Evolutionary conservation across 2,888 invertebrate genomes (phyloP), one percentile per base, ranked within the genome.

Genomic region (Eulithis testata): DNA sequence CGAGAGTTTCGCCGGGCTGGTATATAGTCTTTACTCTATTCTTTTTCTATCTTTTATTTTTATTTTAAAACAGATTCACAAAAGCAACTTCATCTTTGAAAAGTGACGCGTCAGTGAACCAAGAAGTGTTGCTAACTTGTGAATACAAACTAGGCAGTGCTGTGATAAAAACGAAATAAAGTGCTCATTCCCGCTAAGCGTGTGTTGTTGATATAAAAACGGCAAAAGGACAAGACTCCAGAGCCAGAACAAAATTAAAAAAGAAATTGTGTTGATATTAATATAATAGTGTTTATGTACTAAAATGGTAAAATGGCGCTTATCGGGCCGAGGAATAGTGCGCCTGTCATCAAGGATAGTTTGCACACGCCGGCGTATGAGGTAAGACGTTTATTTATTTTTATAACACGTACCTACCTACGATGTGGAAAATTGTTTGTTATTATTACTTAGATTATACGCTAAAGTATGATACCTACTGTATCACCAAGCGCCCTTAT

Each of bases 311-410:
- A 84, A 68, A 92, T 91, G 91, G 91, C 92, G 86, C 85, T 93
- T 77, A 94, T 93, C 69, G 92, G 92, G 78, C 94, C 95, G 78
- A 94, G 94, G 89, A 95, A 95, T 86, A 95, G 95, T 73, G 94
- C 93, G 73, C 95, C 95, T 56, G 87, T 95, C 77, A 94, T 95
- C 81, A 94, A 92, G 85, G 95, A 96, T 86, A 95, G 94, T 84
- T 94, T 96, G 74, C 94, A 94, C 76, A 89, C 94, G 74, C 95
- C 95, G 76, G 95, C 95, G 51, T 95, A 96, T 78, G 94, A 96
- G 94, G 96, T 96, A 85, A 90, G 94, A 85, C 89, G 93, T 59
- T 37, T 21, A 9, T 36, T n/a, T 58, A 8, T 0, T 40, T 40
- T 40, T 37, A 7, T 1, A 37, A 40, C 40, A 40, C 40, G 40